Evolutionary conservation across 2,797 vertebrate species (phyloP).

Genomic region (Potorous gilbertii): DNA sequence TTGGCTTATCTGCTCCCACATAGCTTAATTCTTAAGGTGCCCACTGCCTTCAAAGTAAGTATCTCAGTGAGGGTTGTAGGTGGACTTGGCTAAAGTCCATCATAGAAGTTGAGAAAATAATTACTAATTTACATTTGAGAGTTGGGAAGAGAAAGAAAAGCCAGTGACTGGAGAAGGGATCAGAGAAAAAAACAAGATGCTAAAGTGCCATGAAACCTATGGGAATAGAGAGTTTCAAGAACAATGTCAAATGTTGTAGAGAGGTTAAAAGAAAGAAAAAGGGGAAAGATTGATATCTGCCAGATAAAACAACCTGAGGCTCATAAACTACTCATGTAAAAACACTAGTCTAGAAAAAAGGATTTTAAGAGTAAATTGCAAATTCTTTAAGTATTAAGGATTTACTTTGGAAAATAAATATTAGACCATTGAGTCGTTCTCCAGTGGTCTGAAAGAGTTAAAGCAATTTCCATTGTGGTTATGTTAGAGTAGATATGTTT

Average conservation of each 20-base stretch:
- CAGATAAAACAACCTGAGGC: not conserved
- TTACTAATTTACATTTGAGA: not conserved
- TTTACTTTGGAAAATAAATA: not conserved
- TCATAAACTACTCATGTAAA: not conserved
- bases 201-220: not conserved
- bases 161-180: not conserved
- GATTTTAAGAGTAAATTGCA: not conserved
- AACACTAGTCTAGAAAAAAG: not conserved
- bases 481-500: not conserved
- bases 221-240: not conserved
- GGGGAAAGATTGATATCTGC: not conserved
- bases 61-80: not conserved
- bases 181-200: not conserved
- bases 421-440: not conserved
- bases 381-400: not conserved
- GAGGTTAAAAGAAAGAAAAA: not conserved
- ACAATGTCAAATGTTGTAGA: not conserved
- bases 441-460: conserved; percentile 17
- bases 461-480: not conserved
- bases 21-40: not conserved
- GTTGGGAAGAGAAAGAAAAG: not conserved
- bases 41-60: not conserved
- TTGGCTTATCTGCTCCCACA: not conserved
- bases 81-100: not conserved
- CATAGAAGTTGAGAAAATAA: not conserved